Base-by-base conservation (phyloP, 2,888 invertebrate species). In the Rhimphoctona megacephalus region DNA sequence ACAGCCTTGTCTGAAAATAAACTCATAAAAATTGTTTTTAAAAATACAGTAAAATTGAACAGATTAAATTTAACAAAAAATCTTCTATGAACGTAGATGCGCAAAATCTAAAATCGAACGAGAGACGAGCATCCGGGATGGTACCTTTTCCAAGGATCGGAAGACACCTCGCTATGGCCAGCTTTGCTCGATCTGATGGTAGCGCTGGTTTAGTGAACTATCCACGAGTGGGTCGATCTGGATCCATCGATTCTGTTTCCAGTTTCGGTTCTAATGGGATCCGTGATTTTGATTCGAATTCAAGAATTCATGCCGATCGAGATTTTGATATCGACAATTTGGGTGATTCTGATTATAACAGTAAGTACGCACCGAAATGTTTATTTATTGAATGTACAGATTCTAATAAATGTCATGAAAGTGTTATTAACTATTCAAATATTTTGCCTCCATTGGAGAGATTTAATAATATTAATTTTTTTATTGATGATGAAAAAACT, bases 111-210 rank as follows among this genome's bases (percentile, higher is more conserved):
- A 91, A 89, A 77, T 78, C 85, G 39, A 90, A 90, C 64, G 89
- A 90, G 72, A 92, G 92, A 81, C 89, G 92, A 61, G 89, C 91
- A 4, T 77, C 89, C 22, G 92, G 93, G 9, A 72, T 93, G 67
- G 87, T 93, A 61, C 87, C 92, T 19, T 90, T 90, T 33, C 93
- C 93, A 1, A 91, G 93, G 78, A 89, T 92, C 46, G 93, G 93
- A 39, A 89, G 93, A 81, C 90, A 90, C 70, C 85, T 88, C 54
- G 92, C 89, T 7, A 86, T 90, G 87, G 77, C 87, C 11, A 89
- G 88, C 74, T 90, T 89, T 67, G 86, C 90, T 14, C 90, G 91
- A 52, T 67, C 85, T n/a, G 90, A 89, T n/a, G 91, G 92, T 43
- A 87, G 89, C 69, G 85, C 89, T 7, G 92, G 92, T 17, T 80